These are phyloP conservation scores for Allacma fusca DNA, from an alignment of 2,888 invertebrate genomes.

Conservation along the genomic window DNA sequence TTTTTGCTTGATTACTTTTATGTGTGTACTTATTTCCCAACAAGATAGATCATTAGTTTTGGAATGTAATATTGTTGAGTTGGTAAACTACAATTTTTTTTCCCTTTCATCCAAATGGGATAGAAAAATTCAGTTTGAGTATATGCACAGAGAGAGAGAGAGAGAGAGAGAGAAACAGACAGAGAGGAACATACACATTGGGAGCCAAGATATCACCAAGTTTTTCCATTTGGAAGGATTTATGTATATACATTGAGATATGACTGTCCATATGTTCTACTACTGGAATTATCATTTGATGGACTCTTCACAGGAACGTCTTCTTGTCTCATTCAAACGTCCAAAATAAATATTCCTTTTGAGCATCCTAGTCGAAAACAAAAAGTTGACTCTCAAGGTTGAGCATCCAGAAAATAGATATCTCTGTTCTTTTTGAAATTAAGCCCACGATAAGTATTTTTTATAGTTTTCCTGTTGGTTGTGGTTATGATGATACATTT, in stretches of 20 bases:
- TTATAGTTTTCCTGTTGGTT: not conserved
- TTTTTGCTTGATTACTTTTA: not conserved
- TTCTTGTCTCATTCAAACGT: too few relatives aligned
- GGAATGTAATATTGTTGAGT: not conserved
- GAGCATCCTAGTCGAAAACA: not conserved
- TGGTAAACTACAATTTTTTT: not conserved
- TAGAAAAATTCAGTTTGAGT: not conserved
- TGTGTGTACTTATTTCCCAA: not conserved
- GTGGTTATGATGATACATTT: slow-evolving; percentile 11
- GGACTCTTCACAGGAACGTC: too few relatives aligned
- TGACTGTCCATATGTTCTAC: too few relatives aligned
- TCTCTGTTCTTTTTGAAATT: not conserved
- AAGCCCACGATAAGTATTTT: slow-evolving; percentile 11
- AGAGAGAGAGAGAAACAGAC: too few relatives aligned
- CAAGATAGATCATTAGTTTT: not conserved
- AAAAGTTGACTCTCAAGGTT: slow-evolving; percentile 12
- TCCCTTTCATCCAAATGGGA: not conserved
- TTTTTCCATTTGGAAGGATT: too few relatives aligned
- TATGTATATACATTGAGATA: too few relatives aligned
- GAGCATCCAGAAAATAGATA: slow-evolving; percentile 4
- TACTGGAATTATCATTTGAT: too few relatives aligned
- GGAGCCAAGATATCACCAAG: too few relatives aligned
- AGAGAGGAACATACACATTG: too few relatives aligned
- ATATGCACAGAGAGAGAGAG: too few relatives aligned
- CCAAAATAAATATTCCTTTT: too few relatives aligned